phyloP scores from a whole-genome alignment of 2,888 invertebrate genomes.

The Drosophila pegasa region DNA sequence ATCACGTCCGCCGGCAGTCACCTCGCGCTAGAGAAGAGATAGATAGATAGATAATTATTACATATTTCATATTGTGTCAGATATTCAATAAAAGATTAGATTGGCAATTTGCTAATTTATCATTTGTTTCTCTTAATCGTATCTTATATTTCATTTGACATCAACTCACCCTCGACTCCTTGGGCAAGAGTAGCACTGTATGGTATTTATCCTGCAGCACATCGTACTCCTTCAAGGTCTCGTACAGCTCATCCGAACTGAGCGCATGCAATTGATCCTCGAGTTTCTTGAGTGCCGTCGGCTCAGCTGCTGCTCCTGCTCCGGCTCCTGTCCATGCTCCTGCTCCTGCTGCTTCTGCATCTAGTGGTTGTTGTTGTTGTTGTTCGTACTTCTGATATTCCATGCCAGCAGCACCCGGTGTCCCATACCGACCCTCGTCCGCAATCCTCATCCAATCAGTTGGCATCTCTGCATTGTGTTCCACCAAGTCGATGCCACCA shows the following conservation, averaged over 20 bases:
- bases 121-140: too few relatives aligned
- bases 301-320: constrained; percentile 63
- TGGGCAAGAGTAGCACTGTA: constrained; percentile 88
- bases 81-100: too few relatives aligned
- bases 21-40: constrained; percentile 86
- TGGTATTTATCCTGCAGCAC: constrained; percentile 90
- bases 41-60: constrained; percentile 2
- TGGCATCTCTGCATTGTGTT: constrained; percentile 82
- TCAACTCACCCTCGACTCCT: constrained; percentile 87
- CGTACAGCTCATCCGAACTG: constrained; percentile 85
- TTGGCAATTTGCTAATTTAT: too few relatives aligned
- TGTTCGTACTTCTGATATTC: constrained; percentile 84
- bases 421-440: constrained; percentile 87
- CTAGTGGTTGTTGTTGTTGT: constrained; percentile 62
- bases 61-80: too few relatives aligned
- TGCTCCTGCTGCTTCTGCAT: constrained; percentile 61
- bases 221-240: constrained; percentile 89
- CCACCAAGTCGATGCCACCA: constrained; percentile 65
- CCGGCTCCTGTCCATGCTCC: constrained; percentile 40
- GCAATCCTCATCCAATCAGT: constrained; percentile 85
- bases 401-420: constrained; percentile 88
- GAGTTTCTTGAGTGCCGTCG: constrained; percentile 71
- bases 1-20: constrained; percentile 91
- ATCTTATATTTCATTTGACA: too few relatives aligned
- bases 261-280: constrained; percentile 81